phyloP scores from a whole-genome alignment of 1,140 invertebrate genomes.

The Drosophila varians region DNA sequence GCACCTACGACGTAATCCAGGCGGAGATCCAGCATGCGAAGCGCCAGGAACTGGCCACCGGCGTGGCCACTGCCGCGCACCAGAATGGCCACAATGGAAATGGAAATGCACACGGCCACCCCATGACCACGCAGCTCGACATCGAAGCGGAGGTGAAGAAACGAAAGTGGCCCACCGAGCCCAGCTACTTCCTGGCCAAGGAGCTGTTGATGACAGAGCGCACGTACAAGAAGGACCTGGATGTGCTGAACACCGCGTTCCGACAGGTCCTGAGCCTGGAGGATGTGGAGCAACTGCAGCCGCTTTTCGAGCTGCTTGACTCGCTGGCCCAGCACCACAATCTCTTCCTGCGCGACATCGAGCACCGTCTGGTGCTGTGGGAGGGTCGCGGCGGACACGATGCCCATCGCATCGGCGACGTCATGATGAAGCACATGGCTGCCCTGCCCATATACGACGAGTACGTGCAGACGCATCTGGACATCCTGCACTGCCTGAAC shows the following conservation, averaged over 20 bases:
- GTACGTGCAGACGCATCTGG: constrained; percentile 91
- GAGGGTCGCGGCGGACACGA: constrained; percentile 84
- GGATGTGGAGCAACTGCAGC: constrained; percentile 81
- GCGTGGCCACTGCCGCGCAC: constrained; percentile 51
- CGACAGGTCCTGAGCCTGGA: constrained; percentile 86
- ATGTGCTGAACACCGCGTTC: constrained; percentile 93
- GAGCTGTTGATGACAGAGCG: constrained; percentile 97
- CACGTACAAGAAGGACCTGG: constrained; percentile 97
- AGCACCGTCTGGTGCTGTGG: constrained; percentile 85
- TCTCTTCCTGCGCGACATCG: constrained; percentile 85
- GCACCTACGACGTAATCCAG: constrained; percentile 81
- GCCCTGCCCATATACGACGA: constrained; percentile 89
- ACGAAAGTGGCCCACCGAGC: constrained; percentile 89
- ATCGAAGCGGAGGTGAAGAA: constrained; percentile 74
- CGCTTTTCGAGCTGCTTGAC: constrained; percentile 84
- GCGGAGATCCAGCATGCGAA: constrained; percentile 80
- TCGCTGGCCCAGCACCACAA: constrained; percentile 86
- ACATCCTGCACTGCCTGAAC: constrained; percentile 91
- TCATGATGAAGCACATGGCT: constrained; percentile 87
- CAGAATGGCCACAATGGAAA: constrained; percentile 69
- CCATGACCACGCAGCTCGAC: constrained; percentile 32
- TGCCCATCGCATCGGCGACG: constrained; percentile 87
- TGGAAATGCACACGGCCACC: constrained; percentile 7
- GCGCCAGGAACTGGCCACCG: constrained; percentile 72
- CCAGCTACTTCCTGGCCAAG: constrained; percentile 96